Evolutionary conservation across 37 sponge, comb jelly and placozoan genomes (phyloP).

Genomic region (Ianthella basta): DNA sequence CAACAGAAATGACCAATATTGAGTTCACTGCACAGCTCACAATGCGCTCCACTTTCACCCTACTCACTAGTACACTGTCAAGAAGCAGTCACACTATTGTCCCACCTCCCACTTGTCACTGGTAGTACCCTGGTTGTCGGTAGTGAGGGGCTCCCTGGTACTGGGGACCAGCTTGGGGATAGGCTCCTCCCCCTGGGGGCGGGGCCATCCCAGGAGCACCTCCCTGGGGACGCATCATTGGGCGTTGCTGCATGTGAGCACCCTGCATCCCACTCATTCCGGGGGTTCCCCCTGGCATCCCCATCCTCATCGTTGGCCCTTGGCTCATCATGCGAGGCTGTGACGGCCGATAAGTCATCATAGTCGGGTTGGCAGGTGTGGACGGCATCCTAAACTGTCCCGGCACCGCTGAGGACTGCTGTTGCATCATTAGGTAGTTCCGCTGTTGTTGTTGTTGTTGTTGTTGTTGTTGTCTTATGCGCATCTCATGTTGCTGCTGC

Average conservation of each 20-base stretch:
- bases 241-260: not conserved
- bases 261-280: not conserved
- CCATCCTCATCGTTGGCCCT: not conserved
- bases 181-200: not conserved
- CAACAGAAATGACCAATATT: too few species aligned
- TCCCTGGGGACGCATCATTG: not conserved
- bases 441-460: slow-evolving; percentile 16
- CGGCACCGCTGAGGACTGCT: not conserved
- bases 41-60: too few species aligned
- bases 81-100: too few species aligned
- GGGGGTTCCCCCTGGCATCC: not conserved
- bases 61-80: too few species aligned
- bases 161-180: not conserved
- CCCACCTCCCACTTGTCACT: not conserved
- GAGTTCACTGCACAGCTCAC: too few species aligned
- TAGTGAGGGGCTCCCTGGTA: not conserved
- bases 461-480: not conserved
- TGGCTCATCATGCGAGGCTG: too few species aligned
- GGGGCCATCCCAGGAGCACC: slow-evolving; percentile 9
- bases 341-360: not conserved
- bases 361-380: not conserved
- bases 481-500: not conserved
- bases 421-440: not conserved
- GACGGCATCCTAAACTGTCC: not conserved
- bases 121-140: slow-evolving; percentile 4